A percentile compares a stretch with the other conserved stretches of the same genome.
Evolutionary conservation across 1,140 invertebrate species (phyloP).

Genomic region (Drosophila gunungcola): DNA sequence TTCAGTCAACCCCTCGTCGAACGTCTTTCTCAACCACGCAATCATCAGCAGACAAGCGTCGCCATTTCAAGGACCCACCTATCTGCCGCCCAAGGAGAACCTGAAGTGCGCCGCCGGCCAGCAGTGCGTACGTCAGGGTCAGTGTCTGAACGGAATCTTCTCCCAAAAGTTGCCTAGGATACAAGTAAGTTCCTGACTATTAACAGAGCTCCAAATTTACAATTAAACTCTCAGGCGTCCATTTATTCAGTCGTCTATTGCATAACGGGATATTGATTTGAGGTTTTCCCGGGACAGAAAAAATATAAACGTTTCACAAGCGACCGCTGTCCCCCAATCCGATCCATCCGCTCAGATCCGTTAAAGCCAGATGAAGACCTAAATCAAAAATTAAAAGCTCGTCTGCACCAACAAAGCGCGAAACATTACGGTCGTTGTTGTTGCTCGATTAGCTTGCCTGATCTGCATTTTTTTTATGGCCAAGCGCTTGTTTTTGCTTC

Average conservation of each 20-base stretch:
- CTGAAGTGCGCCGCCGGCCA: constrained; percentile 70
- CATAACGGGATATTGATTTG: constrained; percentile 24
- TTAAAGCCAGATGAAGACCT: constrained; percentile 14
- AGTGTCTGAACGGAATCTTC: constrained; percentile 72
- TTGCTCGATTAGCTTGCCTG: constrained; percentile 62
- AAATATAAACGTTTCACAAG: constrained; percentile 34
- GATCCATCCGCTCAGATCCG: not conserved
- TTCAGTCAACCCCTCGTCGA: constrained; percentile 65
- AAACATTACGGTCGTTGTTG: constrained; percentile 51
- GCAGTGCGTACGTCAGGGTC: constrained; percentile 70
- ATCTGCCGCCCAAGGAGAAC: constrained; percentile 74
- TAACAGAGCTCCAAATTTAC: not conserved
- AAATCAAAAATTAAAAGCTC: constrained; percentile 65
- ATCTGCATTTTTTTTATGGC: constrained; percentile 37
- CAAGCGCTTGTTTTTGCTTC: constrained; percentile 2
- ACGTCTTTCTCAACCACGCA: constrained; percentile 76
- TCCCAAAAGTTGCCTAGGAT: constrained; percentile 71
- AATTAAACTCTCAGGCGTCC: not conserved
- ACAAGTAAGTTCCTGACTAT: constrained; percentile 53
- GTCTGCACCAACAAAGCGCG: constrained; percentile 53
- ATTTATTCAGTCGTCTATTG: constrained; percentile 24
- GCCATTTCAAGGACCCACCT: constrained; percentile 76
- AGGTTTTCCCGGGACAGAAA: constrained; percentile 18
- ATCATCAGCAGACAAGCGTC: constrained; percentile 77
- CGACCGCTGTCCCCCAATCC: not conserved